Base-by-base conservation (phyloP, 1,140 invertebrate species). In the Kradibia gibbosae region DNA sequence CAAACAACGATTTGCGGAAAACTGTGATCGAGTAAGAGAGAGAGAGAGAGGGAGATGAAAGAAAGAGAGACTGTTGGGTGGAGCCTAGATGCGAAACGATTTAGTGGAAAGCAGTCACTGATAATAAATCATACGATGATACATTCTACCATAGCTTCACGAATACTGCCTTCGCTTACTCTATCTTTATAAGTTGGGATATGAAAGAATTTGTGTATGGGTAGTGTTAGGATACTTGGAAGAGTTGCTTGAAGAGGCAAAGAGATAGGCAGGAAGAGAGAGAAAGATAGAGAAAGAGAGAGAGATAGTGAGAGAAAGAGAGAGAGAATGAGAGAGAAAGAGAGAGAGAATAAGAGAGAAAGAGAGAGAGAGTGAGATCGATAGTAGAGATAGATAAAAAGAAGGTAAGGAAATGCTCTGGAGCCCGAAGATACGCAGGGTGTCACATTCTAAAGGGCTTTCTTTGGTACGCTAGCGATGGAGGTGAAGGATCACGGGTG, bases 71-170 rank as follows among this genome's bases (percentile, higher is more conserved):
- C 45, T 48, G 62, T 25, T 55, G 79, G 73, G 55, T 50, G 65
- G 74, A 75, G 74, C 50, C 20, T 65, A 57, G 75, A 78, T 82
- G 65, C 70, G 42, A 77, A 73, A 72, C 70, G 82, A 22, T 79
- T 78, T 72, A 31, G 42, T 76, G 48, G 57, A 53, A 78, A 55
- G 36, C 67, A 39, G 80, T 48, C 55, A 28, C 75, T 60, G 81
- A 83, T 83, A 83, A 83, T 83, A 83, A 83, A 83, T 83, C 82
- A 83, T 83, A 76, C 78, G 62, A 82, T 82, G 81, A 82, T 82
- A 82, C 81, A 78, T 82, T 78, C 76, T 82, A 82, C 74, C 81
- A 76, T 45, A 57, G 36, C 31, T 25, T 7, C 72, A 25, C 70
- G 20, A 62, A 48, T 17, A 71, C 42, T 39, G 17, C 39, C 53